phyloP scores from a whole-genome alignment of 2,113 vertebrate species.

The Leucoraja erinaceus region DNA sequence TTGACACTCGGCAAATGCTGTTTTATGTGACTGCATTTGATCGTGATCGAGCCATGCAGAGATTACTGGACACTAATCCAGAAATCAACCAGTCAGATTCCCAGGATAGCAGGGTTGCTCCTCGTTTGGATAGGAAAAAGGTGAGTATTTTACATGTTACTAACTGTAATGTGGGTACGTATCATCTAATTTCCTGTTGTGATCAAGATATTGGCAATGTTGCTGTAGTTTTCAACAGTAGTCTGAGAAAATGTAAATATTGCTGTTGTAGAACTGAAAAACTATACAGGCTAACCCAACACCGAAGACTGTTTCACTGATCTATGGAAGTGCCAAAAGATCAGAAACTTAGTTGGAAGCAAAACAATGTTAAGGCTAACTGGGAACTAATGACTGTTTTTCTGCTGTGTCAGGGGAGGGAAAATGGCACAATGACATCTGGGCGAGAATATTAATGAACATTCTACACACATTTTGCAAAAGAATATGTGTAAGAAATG shows the following conservation, averaged over 20 bases:
- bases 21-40: conserved; percentile 99
- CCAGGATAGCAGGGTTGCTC: conserved; percentile 96
- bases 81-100: conserved; percentile 98
- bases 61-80: conserved; percentile 93
- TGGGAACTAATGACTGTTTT: not conserved
- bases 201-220: not conserved
- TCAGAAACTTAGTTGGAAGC: not conserved
- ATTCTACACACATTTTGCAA: no score
- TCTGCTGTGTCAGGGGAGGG: not conserved
- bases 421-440: not conserved
- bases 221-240: not conserved
- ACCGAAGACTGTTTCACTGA: not conserved
- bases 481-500: no score
- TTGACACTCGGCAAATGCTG: conserved; percentile 97
- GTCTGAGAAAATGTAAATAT: not conserved
- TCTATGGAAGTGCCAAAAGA: not conserved
- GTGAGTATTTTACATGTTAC: conserved; percentile 48
- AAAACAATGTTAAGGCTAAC: not conserved
- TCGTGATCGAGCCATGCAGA: conserved; percentile 95
- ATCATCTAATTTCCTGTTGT: not conserved
- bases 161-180: not conserved
- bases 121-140: conserved; percentile 95
- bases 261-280: not conserved
- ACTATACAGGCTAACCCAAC: not conserved
- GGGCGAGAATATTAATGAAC: not conserved